Evolutionary conservation across 1,140 invertebrate species (phyloP).

Genomic region (Sycophila sp.): DNA sequence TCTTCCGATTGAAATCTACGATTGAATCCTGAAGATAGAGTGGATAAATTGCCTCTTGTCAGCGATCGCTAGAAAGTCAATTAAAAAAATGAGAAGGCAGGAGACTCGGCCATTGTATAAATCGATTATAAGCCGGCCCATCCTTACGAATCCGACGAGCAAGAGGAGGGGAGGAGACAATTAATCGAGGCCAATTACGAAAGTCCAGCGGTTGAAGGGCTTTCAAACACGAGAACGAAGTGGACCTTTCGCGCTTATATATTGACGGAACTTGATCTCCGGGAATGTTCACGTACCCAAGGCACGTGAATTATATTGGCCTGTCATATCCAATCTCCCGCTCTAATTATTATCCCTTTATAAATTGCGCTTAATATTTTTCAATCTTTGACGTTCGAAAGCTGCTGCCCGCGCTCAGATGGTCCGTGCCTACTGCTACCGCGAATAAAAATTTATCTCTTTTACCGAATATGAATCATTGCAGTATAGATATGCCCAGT

Average conservation of each 20-base stretch:
- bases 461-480: too few species aligned
- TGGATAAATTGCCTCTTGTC: conserved; percentile 46
- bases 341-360: conserved; percentile 1
- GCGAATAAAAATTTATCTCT: too few species aligned
- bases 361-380: too few species aligned
- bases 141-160: background rate
- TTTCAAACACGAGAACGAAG: background rate
- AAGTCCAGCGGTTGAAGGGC: background rate
- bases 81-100: conserved; percentile 17
- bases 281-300: background rate
- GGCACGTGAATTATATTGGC: conserved; percentile 4
- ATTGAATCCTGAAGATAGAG: conserved; percentile 48
- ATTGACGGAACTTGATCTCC: conserved; percentile 7
- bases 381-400: too few species aligned
- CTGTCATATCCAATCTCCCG: conserved; percentile 5
- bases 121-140: conserved; percentile 9
- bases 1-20: conserved; percentile 51
- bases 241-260: background rate
- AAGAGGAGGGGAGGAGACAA: background rate
- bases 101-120: background rate
- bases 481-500: too few species aligned
- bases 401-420: too few species aligned
- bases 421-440: too few species aligned
- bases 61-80: conserved; percentile 9
- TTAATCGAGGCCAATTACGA: conserved; percentile 20